A percentile compares a stretch with the other conserved stretches of the same genome.
phyloP scores from a whole-genome alignment of 1,140 invertebrate genomes.

The Drosophila trapezifrons region DNA sequence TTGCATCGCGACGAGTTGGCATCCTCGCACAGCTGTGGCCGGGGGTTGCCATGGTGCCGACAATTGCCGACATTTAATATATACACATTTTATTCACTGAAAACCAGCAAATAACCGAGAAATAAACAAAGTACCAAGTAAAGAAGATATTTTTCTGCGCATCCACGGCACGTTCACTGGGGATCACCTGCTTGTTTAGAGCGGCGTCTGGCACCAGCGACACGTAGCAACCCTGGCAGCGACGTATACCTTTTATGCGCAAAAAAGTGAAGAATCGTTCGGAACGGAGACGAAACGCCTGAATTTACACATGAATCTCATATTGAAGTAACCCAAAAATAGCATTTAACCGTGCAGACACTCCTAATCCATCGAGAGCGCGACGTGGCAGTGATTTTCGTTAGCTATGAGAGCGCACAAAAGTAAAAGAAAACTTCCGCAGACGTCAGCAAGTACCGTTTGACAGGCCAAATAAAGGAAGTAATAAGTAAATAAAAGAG shows the following conservation, averaged over 20 bases:
- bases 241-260: conserved; percentile 64
- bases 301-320: conserved; percentile 70
- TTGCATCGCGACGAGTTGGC: not conserved
- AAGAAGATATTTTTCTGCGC: not conserved
- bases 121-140: not conserved
- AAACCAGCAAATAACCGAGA: not conserved
- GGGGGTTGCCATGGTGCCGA: conserved; percentile 38
- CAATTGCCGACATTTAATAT: conserved; percentile 24
- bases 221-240: conserved; percentile 46
- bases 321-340: conserved; percentile 29
- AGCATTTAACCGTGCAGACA: conserved; percentile 41
- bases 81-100: conserved; percentile 45
- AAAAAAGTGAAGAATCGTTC: conserved; percentile 48
- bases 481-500: conserved; percentile 40
- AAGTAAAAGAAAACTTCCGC: conserved; percentile 66
- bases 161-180: too few species aligned
- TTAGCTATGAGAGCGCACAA: conserved; percentile 54
- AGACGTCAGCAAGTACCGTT: conserved; percentile 60
- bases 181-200: not conserved
- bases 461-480: conserved; percentile 21
- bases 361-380: not conserved
- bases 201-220: conserved; percentile 8
- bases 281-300: conserved; percentile 27
- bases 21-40: conserved; percentile 16
- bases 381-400: conserved; percentile 39